Percentiles rank a stretch among this genome's conserved stretches.
Evolutionary conservation across 2,797 vertebrate species (phyloP).

Genomic region (Schizopygopsis pylzovi): DNA sequence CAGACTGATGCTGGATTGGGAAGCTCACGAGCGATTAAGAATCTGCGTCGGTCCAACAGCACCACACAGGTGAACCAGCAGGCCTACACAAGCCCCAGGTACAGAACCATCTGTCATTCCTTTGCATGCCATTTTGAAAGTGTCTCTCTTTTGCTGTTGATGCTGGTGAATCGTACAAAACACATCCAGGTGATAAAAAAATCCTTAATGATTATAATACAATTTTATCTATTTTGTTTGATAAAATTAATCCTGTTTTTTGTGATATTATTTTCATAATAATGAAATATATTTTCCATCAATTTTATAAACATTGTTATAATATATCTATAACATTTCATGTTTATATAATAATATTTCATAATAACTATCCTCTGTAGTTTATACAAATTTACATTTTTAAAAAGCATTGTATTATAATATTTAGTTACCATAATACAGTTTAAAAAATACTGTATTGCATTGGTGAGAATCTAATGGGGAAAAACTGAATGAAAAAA

Average conservation of each 20-base stretch:
- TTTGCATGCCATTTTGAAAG: not conserved
- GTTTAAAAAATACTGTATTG: not conserved
- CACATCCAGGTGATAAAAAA: not conserved
- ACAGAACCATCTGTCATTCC: conserved; percentile 45
- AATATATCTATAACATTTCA: not conserved
- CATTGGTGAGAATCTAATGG: not conserved
- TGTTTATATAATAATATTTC: not conserved
- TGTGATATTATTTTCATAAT: not conserved
- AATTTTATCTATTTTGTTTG: not conserved
- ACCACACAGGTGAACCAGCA: conserved; percentile 89
- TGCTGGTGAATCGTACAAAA: not conserved
- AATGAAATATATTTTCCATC: not conserved
- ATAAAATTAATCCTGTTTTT: not conserved
- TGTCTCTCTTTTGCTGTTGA: not conserved
- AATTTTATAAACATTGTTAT: not conserved
- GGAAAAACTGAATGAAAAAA: not conserved
- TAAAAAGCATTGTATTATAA: not conserved
- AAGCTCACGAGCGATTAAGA: conserved; percentile 86
- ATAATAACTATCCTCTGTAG: not conserved
- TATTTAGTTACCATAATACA: not conserved
- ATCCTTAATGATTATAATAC: not conserved
- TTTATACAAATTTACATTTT: not conserved
- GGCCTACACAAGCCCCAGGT: conserved; percentile 78
- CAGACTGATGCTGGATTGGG: conserved; percentile 79
- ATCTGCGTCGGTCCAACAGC: conserved; percentile 90